These are phyloP conservation scores for Liolophura sinensis DNA, from an alignment of 1,140 invertebrate species.

Conservation along the genomic window DNA sequence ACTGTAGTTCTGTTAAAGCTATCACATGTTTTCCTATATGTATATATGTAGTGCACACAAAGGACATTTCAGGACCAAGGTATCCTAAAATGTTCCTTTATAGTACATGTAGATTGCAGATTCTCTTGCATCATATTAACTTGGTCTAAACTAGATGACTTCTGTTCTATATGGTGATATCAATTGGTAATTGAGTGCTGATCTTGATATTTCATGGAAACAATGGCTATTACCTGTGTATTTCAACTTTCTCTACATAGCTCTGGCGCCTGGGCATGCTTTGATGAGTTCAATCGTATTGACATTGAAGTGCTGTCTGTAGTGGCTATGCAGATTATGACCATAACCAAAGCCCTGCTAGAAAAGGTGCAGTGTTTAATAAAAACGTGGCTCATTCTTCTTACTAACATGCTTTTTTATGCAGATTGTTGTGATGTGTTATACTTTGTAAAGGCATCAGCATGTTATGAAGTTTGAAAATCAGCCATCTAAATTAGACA, in stretches of 20 bases:
- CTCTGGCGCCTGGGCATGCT: conserved; percentile 80
- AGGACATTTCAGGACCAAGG: too few species aligned
- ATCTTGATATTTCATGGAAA: not conserved
- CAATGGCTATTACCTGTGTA: too few species aligned
- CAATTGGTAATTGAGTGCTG: not conserved
- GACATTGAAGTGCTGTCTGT: conserved; percentile 85
- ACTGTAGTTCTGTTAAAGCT: too few species aligned
- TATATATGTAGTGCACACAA: too few species aligned
- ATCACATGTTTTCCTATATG: too few species aligned
- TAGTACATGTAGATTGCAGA: not conserved
- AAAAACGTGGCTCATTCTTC: too few species aligned
- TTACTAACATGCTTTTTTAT: not conserved
- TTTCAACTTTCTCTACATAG: not conserved
- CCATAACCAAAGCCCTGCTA: conserved; percentile 16
- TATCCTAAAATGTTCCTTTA: too few species aligned
- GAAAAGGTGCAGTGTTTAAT: conserved; percentile 8
- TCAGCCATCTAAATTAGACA: too few species aligned
- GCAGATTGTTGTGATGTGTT: not conserved
- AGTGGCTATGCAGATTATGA: conserved; percentile 26
- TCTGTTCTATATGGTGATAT: not conserved
- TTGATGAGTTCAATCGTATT: conserved; percentile 84
- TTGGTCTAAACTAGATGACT: not conserved
- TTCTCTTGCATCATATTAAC: not conserved
- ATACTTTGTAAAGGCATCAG: not conserved
- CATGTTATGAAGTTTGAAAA: not conserved